phyloP scores from a whole-genome alignment of 2,888 invertebrate genomes.

The Dorcus parallelipipedus region DNA sequence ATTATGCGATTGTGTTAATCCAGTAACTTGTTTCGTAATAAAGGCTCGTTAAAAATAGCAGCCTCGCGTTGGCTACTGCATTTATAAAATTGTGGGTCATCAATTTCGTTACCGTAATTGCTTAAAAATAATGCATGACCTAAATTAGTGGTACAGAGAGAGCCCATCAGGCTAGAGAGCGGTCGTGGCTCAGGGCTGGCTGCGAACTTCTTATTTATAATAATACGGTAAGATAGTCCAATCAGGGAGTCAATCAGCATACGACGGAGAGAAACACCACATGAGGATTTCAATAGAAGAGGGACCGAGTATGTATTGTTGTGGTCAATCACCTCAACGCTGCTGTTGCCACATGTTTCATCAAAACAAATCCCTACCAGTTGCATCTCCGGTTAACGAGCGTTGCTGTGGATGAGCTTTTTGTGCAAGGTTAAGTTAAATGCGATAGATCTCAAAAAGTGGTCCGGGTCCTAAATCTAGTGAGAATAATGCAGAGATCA shows the following conservation, averaged over 20 bases:
- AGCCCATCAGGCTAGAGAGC: constrained; percentile 14
- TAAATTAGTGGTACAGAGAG: constrained; percentile 14
- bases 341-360: constrained; percentile 41
- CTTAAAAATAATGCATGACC: constrained; percentile 19
- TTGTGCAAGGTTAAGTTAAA: not conserved
- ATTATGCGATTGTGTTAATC: too few species aligned
- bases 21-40: too few species aligned
- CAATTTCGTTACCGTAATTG: not conserved
- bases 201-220: constrained; percentile 29
- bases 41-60: not conserved
- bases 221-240: constrained; percentile 24
- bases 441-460: constrained; percentile 5
- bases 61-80: not conserved
- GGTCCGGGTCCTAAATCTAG: constrained; percentile 14
- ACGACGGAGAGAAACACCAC: constrained; percentile 31
- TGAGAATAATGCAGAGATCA: constrained; percentile 9
- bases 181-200: constrained; percentile 26
- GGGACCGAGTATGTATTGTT: constrained; percentile 39
- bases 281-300: constrained; percentile 40
- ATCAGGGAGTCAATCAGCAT: constrained; percentile 32
- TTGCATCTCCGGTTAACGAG: constrained; percentile 13
- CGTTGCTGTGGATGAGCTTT: not conserved
- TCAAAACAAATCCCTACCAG: constrained; percentile 32
- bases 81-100: not conserved
- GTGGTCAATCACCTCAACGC: constrained; percentile 44